Evolutionary conservation across 2,888 invertebrate genomes (phyloP), one percentile per base, ranked within the genome.

Genomic region (Pollenia griseotomentosa): DNA sequence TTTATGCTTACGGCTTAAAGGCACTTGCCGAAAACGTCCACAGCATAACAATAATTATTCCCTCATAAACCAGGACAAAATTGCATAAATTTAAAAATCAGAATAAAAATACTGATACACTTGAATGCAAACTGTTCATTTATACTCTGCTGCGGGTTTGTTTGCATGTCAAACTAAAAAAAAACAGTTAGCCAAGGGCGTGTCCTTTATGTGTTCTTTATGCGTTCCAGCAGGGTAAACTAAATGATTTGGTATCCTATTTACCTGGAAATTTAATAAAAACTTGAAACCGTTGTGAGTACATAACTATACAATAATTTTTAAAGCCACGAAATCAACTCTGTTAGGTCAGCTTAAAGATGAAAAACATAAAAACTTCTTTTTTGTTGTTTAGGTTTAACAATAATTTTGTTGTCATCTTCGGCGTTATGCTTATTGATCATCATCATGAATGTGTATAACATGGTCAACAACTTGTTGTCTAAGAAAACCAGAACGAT

Each of bases 1-100:
- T 79, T 79, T 79, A 79, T 79, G 68, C 57, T 42, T 68, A 70
- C 46, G 68, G 68, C 79, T 59, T 66, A 19, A 79, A 68, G 79
- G 79, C 68, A 68, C 79, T 75, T 75, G 75, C 51, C 51, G 40
- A 40, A 16, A 63, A 14, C 74, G 61, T 40, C 16, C 74, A 74
- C 48, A 23, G 23, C 16, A 51, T 46, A 19, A 23, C 44, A 19
- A 44, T 42, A 44, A 57, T 44, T 53, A 71, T 61, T 16, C 51
- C 19, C 42, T 53, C 63, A 65, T 75, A 75, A 75, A 51, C 40
- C 75, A 42, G 63, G 19, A 12, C 53, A 71, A 75, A 75, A 16
- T 16, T 10, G 12, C 46, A 79, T 42, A 53, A 42, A 61, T 53
- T 61, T 42, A 51, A 42, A 63, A 63, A 65, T 2, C n/a, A 10